Percentiles rank a stretch among this genome's conserved stretches.
These are phyloP conservation scores for Crotalus helleri DNA, from an alignment of 2,113 vertebrate species.

Conservation along the genomic window DNA sequence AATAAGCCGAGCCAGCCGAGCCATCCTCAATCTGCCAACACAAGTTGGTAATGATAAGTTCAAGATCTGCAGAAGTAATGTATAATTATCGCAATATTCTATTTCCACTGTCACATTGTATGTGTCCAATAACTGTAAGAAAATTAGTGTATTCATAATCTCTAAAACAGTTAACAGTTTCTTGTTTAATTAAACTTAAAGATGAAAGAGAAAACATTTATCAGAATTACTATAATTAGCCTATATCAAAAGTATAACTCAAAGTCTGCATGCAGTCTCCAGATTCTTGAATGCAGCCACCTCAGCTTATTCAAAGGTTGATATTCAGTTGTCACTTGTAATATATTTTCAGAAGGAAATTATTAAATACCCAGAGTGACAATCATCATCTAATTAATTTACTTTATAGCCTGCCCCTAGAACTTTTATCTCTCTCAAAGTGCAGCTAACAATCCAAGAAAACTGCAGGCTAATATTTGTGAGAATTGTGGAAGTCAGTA, in stretches of 20 bases:
- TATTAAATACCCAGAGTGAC: neutral
- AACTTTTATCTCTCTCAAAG: too few species aligned
- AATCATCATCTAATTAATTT: too few species aligned
- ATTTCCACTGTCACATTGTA: neutral
- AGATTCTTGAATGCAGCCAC: neutral
- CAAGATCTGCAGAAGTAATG: neutral
- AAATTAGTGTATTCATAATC: neutral
- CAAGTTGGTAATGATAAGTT: neutral
- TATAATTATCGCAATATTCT: neutral
- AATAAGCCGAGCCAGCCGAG: too few species aligned
- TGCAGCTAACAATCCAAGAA: too few species aligned
- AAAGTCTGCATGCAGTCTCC: neutral
- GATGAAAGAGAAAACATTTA: neutral
- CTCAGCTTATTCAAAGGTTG: neutral
- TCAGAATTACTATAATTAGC: neutral
- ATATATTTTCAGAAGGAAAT: neutral
- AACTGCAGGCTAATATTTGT: too few species aligned
- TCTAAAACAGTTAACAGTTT: neutral
- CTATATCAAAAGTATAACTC: neutral
- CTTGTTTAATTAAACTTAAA: neutral
- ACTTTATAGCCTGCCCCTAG: too few species aligned
- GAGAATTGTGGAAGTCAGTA: neutral
- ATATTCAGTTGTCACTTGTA: neutral
- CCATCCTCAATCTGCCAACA: conserved; percentile 64
- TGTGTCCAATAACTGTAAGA: neutral